Conservation (phyloP, 1,140 invertebrate species). For the Mercenaria mercenaria region DNA sequence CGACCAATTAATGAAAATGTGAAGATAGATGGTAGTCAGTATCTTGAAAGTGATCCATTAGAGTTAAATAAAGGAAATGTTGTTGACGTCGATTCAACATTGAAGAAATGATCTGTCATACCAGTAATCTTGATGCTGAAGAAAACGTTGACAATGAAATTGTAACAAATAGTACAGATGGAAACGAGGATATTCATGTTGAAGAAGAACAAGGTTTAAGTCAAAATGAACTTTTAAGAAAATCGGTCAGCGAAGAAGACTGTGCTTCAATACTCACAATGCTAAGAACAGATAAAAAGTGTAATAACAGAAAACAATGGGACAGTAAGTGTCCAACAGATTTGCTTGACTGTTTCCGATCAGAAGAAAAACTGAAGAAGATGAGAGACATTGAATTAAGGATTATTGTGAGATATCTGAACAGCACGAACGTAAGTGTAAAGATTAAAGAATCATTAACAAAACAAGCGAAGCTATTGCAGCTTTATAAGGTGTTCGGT, state of each 20-base stretch:
- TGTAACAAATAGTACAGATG: too few species aligned
- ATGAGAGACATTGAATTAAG: background rate
- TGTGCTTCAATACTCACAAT: background rate
- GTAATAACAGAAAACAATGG: conserved; percentile 2
- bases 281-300: background rate
- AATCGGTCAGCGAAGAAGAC: too few species aligned
- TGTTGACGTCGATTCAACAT: background rate
- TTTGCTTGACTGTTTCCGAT: background rate
- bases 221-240: too few species aligned
- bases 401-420: background rate
- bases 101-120: background rate
- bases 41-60: too few species aligned
- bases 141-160: too few species aligned
- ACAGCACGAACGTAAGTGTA: background rate
- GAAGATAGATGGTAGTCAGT: too few species aligned
- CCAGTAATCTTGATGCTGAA: too few species aligned
- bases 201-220: too few species aligned
- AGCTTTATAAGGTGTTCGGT: background rate
- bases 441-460: background rate
- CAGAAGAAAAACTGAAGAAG: background rate
- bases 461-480: background rate
- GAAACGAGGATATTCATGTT: too few species aligned
- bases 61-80: background rate
- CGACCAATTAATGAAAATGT: background rate
- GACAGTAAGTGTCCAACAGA: background rate